Evolutionary conservation across 2,888 invertebrate species (phyloP), one percentile per base, ranked within the genome.

Genomic region (Ametastegia equiseti): DNA sequence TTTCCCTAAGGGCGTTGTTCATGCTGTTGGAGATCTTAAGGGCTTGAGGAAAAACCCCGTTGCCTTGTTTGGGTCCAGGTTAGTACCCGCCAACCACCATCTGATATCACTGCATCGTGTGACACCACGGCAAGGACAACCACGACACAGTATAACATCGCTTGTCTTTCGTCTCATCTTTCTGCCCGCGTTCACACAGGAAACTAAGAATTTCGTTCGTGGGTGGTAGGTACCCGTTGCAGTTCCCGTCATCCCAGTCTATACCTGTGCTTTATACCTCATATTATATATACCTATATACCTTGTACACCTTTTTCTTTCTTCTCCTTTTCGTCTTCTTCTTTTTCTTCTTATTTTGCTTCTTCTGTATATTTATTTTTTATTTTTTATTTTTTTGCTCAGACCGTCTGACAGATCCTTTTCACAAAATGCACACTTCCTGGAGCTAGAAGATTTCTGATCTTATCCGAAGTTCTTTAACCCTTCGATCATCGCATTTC

Each of bases 81-180:
- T 47, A n/a, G 45, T 50, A 50, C 36, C 27, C 54, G 1, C 13
- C 11, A 45, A 54, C 23, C n/a, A 3, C 75, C 33, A 54, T 75
- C 75, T 54, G 54, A 54, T 50, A 54, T 54, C 69, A 27, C 15
- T 15, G 57, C 80, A 39, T 54, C 57, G 50, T 60, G 73, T 69
- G 71, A 80, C 80, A 80, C 23, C 47, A 30, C 27, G 39, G 47
- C 36, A 54, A 47, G 80, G 65, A 80, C 67, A 71, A 71, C 63
- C 63, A n/a, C 19, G n/a, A 27, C 39, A 15, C 13, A 15, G 47
- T n/a, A n/a, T n/a, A n/a, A n/a, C 45, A 13, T 45, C 67, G 54
- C 69, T 80, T 80, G 80, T 80, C 80, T 80, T 42, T 73, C 80
- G 80, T 80, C 57, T 80, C 80, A 80, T 80, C 80, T 80, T 80